Conservation (phyloP, 2,888 invertebrate species). For the Buathra laborator region DNA sequence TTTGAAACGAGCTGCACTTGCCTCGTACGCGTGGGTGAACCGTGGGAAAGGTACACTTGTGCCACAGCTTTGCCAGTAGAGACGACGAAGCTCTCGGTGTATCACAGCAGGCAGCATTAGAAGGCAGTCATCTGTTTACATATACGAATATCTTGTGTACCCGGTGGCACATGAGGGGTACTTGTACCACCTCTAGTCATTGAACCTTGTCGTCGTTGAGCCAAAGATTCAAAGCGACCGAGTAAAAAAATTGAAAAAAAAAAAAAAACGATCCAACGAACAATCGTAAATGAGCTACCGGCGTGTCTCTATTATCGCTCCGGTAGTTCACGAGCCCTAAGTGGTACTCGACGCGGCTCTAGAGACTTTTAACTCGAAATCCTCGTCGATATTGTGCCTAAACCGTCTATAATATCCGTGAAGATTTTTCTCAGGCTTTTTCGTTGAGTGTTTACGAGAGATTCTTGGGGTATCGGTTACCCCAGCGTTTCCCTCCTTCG, state of each 20-base stretch:
- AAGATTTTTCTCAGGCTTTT: neutral
- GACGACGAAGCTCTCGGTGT: conserved; percentile 14
- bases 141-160: conserved; percentile 42
- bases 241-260: neutral
- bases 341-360: conserved; percentile 49
- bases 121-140: conserved; percentile 32
- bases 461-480: neutral
- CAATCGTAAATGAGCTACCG: conserved; percentile 47
- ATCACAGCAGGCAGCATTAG: conserved; percentile 30
- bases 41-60: conserved; percentile 73
- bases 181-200: conserved; percentile 33
- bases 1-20: conserved; percentile 34
- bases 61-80: conserved; percentile 31
- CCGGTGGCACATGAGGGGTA: conserved; percentile 3
- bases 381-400: neutral
- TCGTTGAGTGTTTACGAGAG: neutral
- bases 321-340: conserved; percentile 60
- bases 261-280: conserved; percentile 33
- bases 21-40: conserved; percentile 60
- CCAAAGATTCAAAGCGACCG: conserved; percentile 1
- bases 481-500: neutral
- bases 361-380: conserved; percentile 2
- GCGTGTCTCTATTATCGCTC: conserved; percentile 59
- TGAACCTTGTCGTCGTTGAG: neutral
- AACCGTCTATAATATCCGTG: too few relatives aligned